Conservation (phyloP, 2,797 vertebrate genomes). For the Tapirus indicus region DNA sequence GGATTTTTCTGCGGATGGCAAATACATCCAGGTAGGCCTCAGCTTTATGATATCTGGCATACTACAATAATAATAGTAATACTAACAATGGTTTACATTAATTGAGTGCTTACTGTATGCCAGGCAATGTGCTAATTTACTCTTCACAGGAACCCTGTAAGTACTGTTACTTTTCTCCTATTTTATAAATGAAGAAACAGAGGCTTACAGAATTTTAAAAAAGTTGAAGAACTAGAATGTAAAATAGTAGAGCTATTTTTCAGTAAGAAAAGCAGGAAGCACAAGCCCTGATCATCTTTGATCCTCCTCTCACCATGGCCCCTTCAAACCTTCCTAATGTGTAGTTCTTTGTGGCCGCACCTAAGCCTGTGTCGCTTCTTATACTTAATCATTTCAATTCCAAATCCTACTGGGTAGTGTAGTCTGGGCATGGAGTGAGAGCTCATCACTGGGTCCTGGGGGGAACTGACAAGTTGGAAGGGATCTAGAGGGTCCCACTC, state of each 20-base stretch:
- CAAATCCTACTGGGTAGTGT: not conserved
- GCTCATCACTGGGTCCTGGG: not conserved
- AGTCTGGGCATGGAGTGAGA: not conserved
- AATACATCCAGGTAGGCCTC: conserved; percentile 93
- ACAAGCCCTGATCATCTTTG: not conserved
- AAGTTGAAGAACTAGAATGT: not conserved
- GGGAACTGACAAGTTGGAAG: not conserved
- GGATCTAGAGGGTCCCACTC: not conserved
- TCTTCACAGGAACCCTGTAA: not conserved
- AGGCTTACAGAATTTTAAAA: conserved; percentile 21
- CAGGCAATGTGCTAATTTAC: not conserved
- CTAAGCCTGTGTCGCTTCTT: not conserved
- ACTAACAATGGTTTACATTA: not conserved
- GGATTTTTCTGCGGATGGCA: conserved; percentile 97
- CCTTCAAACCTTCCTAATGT: not conserved
- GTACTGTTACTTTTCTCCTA: not conserved
- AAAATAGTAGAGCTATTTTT: not conserved
- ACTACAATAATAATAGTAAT: not conserved
- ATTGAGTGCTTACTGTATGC: not conserved
- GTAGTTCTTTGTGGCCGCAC: not conserved
- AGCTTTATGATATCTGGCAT: not conserved
- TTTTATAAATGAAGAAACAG: conserved; percentile 29
- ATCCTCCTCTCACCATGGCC: too few relatives aligned
- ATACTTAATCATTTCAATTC: not conserved
- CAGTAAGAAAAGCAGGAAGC: not conserved